A percentile compares a stretch with the other conserved stretches of the same genome.
Conservation (phyloP, 2,113 vertebrate genomes). For the Prolemur simus region DNA sequence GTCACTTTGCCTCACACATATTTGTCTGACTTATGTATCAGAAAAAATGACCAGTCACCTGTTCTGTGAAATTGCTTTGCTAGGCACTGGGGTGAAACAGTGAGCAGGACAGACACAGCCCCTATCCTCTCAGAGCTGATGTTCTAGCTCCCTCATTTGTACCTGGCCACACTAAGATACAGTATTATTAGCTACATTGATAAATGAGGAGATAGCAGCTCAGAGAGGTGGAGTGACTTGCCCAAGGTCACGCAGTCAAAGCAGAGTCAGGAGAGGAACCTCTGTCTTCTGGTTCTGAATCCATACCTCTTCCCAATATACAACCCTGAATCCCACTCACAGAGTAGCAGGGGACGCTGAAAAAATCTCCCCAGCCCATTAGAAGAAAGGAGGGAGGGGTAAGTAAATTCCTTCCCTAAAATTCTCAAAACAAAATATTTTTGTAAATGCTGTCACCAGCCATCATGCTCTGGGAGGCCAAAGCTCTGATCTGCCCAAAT, state of each 20-base stretch:
- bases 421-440: constrained; percentile 35
- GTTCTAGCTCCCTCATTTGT: neutral
- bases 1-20: neutral
- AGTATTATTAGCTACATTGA: neutral
- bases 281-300: neutral
- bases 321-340: neutral
- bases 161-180: neutral
- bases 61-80: neutral
- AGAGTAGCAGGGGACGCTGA: neutral
- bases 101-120: neutral
- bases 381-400: neutral
- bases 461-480: neutral
- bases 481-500: constrained; percentile 47
- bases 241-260: neutral
- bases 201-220: neutral
- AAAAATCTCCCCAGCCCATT: neutral
- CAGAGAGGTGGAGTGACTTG: constrained; percentile 25
- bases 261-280: neutral
- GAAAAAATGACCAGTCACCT: neutral
- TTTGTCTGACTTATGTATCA: neutral
- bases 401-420: neutral
- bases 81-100: neutral
- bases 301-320: neutral
- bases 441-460: neutral
- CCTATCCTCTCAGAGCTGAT: neutral